Evolutionary conservation across 2,888 invertebrate genomes (phyloP), one percentile per base, ranked within the genome.

Genomic region (Ashinkailepas kermadecensis): DNA sequence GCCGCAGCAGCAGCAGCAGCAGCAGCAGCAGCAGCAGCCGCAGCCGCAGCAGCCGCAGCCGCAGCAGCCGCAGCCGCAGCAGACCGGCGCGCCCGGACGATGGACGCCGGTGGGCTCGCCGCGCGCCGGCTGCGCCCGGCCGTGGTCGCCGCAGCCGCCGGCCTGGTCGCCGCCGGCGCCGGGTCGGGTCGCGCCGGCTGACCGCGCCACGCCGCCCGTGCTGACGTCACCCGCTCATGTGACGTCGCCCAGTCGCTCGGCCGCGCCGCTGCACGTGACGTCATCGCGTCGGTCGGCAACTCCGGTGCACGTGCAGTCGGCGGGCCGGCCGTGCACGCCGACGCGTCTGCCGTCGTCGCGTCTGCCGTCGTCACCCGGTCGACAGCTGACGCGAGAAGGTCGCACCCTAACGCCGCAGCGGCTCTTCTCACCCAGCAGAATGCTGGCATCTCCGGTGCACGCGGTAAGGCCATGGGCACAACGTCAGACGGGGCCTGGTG

Each of bases 81-180:
- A n/a, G 65, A 10, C 65, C 62, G 62, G 13, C 70, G 12, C 70
- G 13, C 70, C 70, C 70, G 70, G 70, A 39, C 70, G 70, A 13
- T 70, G 70, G 70, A 70, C 70, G 70, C 70, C 70, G 39, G 39
- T 70, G 39, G 70, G 70, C 39, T 70, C 70, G 70, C 39, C 70
- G 25, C 70, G 70, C 39, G 70, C 15, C 70, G 65, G 65, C 23
- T 25, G 70, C 70, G 70, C 70, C 15, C 39, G 23, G 70, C 70
- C 70, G 39, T 67, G 65, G 65, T 23, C 65, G 65, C 23, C 65
- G 6, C 65, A 67, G 65, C 23, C 65, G 65, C 23, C 65, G 65
- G 64, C 64, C n/a, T 23, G 67, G 12, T 25, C 23, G 23, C 12
- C 67, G 67, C 67, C 11, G 67, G 23, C 23, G 10, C 12, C 23